phyloP scores from a whole-genome alignment of 2,797 vertebrate species.

The Brachyalestes nurse region DNA sequence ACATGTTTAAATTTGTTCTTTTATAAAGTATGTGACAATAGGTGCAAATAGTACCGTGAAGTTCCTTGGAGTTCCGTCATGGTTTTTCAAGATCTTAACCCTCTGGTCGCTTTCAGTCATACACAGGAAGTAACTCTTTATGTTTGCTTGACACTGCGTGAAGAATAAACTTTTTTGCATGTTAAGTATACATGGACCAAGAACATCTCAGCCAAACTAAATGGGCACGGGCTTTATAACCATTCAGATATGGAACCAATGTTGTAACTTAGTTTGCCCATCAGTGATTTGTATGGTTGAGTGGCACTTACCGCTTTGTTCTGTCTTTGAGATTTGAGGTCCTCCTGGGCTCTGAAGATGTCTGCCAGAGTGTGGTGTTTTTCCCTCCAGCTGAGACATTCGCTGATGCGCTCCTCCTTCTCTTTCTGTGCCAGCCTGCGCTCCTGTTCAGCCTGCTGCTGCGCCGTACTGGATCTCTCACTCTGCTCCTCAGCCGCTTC shows the following conservation, averaged over 20 bases:
- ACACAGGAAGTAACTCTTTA: constrained; percentile 81
- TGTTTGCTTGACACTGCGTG: constrained; percentile 79
- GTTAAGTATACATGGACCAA: neutral
- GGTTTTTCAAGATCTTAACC: constrained; percentile 78
- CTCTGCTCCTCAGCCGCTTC: constrained; percentile 69
- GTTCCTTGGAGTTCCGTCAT: constrained; percentile 71
- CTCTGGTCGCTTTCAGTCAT: constrained; percentile 81
- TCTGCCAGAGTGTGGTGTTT: constrained; percentile 69
- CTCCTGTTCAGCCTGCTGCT: constrained; percentile 71
- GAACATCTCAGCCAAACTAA: neutral
- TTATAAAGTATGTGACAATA: neutral
- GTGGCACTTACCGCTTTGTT: constrained; percentile 72
- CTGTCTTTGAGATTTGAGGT: constrained; percentile 72
- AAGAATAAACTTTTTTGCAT: neutral
- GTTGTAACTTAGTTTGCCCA: neutral
- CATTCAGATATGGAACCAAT: neutral
- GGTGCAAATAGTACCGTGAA: constrained; percentile 68
- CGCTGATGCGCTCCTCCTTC: constrained; percentile 67
- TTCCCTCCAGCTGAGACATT: constrained; percentile 74
- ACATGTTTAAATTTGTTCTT: neutral
- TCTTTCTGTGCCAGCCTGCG: constrained; percentile 66
- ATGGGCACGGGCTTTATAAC: neutral
- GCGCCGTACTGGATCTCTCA: constrained; percentile 63
- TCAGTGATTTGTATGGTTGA: neutral
- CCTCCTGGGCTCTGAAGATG: constrained; percentile 66